Conservation (phyloP, 2,797 vertebrate species). For the Dallia pectoralis region DNA sequence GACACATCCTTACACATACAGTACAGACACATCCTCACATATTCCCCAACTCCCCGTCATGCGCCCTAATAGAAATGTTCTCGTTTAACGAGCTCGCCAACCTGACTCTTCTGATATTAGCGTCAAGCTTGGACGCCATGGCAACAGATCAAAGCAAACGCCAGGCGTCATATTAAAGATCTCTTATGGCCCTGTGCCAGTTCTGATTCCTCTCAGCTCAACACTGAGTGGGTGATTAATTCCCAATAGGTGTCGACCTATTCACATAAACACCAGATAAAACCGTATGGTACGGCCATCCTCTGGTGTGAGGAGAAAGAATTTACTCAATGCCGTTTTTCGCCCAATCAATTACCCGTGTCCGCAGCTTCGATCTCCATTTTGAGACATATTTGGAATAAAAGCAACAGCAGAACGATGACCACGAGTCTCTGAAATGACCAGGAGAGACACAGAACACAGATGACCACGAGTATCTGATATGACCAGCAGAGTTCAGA, state of each 20-base stretch:
- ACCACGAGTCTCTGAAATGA: no score
- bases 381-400: no score
- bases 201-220: constrained; percentile 36
- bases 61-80: constrained; percentile 20
- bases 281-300: no score
- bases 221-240: constrained; percentile 48
- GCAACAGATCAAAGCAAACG: constrained; percentile 33
- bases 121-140: constrained; percentile 36
- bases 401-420: no score
- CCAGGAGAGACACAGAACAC: no score
- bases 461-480: no score
- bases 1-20: background rate
- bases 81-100: constrained; percentile 20
- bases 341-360: no score
- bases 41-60: constrained; percentile 9
- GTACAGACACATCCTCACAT: background rate
- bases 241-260: constrained; percentile 32
- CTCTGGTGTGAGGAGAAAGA: no score
- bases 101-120: constrained; percentile 30
- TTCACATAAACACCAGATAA: no score
- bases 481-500: no score
- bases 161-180: constrained; percentile 49
- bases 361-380: no score
- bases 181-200: constrained; percentile 40
- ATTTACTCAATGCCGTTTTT: no score